A percentile compares a stretch with the other conserved stretches of the same genome.
Evolutionary conservation across 2,113 vertebrate genomes (phyloP).

Genomic region (Trichomycterus rosablanca): DNA sequence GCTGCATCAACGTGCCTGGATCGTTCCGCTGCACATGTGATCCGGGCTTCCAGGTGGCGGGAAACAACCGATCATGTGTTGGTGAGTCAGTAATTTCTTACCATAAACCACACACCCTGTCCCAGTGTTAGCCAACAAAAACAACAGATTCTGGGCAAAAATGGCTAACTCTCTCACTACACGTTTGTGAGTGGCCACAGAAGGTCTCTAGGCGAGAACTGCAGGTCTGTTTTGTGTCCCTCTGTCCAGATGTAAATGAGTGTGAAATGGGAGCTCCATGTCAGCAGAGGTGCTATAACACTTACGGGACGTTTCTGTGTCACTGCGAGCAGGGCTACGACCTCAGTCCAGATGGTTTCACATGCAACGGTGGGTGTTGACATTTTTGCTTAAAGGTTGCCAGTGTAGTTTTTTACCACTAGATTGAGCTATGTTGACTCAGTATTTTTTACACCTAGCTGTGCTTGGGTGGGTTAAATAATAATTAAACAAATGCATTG

Average conservation of each 20-base stretch:
- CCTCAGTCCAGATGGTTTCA: slow-evolving; percentile 73
- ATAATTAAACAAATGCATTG: too few species aligned
- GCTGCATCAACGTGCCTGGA: slow-evolving; percentile 83
- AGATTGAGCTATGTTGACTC: too few species aligned
- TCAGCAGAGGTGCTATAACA: slow-evolving; percentile 87
- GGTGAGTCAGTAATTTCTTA: slow-evolving; percentile 66
- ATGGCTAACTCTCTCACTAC: too few species aligned
- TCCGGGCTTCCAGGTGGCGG: slow-evolving; percentile 82
- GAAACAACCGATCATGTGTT: slow-evolving; percentile 85
- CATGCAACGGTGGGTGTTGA: slow-evolving; percentile 73
- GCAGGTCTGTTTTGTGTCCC: not conserved
- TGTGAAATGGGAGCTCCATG: slow-evolving; percentile 88
- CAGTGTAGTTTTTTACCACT: too few species aligned
- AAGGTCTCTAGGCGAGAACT: too few species aligned
- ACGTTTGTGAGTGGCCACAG: too few species aligned
- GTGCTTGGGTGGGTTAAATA: too few species aligned
- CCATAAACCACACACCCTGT: not conserved
- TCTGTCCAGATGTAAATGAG: slow-evolving; percentile 80
- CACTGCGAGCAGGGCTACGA: slow-evolving; percentile 88
- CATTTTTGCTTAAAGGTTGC: not conserved
- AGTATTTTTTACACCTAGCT: too few species aligned
- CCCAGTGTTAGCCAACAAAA: not conserved
- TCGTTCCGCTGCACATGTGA: slow-evolving; percentile 88
- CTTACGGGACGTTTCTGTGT: slow-evolving; percentile 84
- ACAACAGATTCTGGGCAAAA: too few species aligned